Percentiles rank a stretch among this genome's conserved stretches.
Evolutionary conservation across 2,113 vertebrate species (phyloP).

Genomic region (Mellivora capensis): DNA sequence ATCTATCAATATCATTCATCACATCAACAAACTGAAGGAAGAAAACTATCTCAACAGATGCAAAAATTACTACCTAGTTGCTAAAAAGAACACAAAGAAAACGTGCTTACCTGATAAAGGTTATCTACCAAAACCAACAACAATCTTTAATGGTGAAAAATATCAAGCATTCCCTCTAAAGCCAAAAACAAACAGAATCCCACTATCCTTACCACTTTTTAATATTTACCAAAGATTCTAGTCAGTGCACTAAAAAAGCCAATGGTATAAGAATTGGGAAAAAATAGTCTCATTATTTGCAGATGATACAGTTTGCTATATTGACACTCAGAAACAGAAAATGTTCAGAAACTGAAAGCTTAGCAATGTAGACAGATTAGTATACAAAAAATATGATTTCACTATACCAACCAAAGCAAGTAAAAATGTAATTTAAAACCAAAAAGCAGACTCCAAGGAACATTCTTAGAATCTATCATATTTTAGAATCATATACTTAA

Average conservation of each 20-base stretch:
- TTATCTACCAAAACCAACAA: neutral
- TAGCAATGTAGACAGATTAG: neutral
- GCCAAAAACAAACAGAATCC: neutral
- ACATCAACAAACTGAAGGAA: neutral
- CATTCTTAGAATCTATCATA: neutral
- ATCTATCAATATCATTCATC: neutral
- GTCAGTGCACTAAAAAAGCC: neutral
- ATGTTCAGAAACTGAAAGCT: neutral
- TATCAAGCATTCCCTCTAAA: neutral
- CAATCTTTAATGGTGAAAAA: neutral
- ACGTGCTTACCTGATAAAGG: neutral
- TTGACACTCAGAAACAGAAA: neutral
- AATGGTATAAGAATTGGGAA: neutral
- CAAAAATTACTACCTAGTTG: neutral
- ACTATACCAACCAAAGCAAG: neutral
- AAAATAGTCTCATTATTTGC: neutral
- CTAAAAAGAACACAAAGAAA: neutral
- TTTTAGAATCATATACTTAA: neutral
- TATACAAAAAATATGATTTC: neutral
- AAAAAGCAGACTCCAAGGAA: neutral
- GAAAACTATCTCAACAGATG: neutral
- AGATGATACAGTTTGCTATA: neutral
- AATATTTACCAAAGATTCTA: neutral
- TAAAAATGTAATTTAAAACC: neutral
- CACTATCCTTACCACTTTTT: neutral